Evolutionary conservation across 2,797 vertebrate species (phyloP).

Genomic region (Zenarchopterus dispar): DNA sequence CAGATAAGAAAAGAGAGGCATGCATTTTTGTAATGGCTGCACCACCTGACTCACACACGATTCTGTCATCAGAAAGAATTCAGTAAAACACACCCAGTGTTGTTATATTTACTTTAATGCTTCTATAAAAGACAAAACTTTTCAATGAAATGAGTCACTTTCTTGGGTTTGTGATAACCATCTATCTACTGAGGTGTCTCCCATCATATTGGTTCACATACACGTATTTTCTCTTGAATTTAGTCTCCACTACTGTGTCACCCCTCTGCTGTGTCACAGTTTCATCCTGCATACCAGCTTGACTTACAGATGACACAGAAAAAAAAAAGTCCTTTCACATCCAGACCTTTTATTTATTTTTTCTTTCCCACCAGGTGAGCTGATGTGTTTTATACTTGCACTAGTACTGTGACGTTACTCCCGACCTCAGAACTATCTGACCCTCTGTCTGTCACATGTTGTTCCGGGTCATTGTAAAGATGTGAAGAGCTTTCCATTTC

Average conservation of each 20-base stretch:
- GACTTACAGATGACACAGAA: no score
- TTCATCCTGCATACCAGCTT: constrained; percentile 10
- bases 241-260: background rate
- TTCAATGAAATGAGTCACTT: constrained; percentile 13
- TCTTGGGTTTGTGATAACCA: background rate
- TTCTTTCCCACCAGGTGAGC: no score
- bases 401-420: no score
- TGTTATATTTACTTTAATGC: constrained; percentile 24
- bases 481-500: no score
- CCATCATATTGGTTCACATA: background rate
- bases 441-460: no score
- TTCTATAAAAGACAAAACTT: background rate
- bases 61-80: constrained; percentile 6
- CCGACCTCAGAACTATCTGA: no score
- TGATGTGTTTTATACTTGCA: no score
- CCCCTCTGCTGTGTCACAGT: constrained; percentile 11
- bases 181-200: background rate
- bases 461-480: no score
- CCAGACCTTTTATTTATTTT: constrained; percentile 9
- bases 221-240: constrained; percentile 4
- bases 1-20: background rate
- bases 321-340: constrained; percentile 26
- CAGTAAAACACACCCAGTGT: constrained; percentile 6
- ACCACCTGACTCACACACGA: constrained; percentile 6
- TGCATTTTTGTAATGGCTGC: background rate